Base-by-base conservation (phyloP, 2,888 invertebrate species). In the Eupithecia pulchellata region DNA sequence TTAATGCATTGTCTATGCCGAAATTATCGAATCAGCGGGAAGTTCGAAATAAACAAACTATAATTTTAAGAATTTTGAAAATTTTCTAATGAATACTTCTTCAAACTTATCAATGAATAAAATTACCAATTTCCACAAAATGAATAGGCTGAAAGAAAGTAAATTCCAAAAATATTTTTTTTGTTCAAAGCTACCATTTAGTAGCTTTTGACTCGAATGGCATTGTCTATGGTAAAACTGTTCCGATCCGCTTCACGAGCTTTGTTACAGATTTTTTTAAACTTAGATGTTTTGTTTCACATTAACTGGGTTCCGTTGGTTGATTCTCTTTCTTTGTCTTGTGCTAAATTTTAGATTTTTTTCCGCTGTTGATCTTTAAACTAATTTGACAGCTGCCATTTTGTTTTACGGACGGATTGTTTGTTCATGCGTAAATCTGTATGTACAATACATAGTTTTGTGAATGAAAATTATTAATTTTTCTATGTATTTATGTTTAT, bases 1-100 rank as follows among this genome's bases (percentile, higher is more conserved):
- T 91, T 92, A 91, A 86, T 84, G 82, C 76, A 78, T 91, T 87
- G 89, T 92, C 92, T 91, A 90, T 93, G 91, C 86, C 42, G 6
- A 76, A 77, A 75, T 81, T 79, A 79, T 73, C 83, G 80, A 81
- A 81, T 80, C 77, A 66, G 69, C 69, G 73, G 66, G 69, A 70
- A 29, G 11, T 47, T 47, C 47, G 20, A 47, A 47, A 20, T 4
- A 11, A 17, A 11, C 1, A 20, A 47, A 20, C n/a, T n/a, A n/a
- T n/a, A 47, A 47, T 9, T 3, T 4, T 2, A 11, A 25, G 20
- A 20, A 47, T 11, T 4, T 20, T 25, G 47, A 9, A 8, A 20
- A 11, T 47, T 20, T 47, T 47, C 3, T 20, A 25, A 20, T 47
- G 0, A 17, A 11, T 0, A 9, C 47, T 3, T 20, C 20, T 1